Conservation (phyloP, 2,888 invertebrate species). For the Chaetoderma sp. region DNA sequence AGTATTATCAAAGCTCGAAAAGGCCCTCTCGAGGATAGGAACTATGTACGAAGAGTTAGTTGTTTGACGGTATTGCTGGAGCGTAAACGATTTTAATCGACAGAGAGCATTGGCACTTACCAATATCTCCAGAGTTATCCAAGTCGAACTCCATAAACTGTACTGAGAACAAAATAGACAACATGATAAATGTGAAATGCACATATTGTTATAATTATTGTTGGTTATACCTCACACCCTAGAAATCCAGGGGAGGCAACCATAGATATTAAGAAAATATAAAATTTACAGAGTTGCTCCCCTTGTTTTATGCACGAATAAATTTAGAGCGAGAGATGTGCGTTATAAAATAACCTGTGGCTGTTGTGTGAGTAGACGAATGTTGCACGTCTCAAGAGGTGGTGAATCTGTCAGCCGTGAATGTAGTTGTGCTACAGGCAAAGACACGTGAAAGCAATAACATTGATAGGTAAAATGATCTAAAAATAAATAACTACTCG, state of each 20-base stretch:
- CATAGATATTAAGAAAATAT: no score
- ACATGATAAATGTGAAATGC: neutral
- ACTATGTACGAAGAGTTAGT: no score
- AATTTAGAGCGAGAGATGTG: no score
- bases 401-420: slow-evolving; percentile 20
- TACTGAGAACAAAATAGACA: slow-evolving; percentile 43
- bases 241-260: neutral
- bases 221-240: neutral
- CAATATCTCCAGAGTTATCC: slow-evolving; percentile 59
- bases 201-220: neutral
- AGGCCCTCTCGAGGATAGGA: no score
- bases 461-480: neutral
- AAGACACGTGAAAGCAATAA: neutral
- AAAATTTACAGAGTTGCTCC: no score
- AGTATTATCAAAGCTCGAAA: no score
- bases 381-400: neutral
- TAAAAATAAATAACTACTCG: no score
- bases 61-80: no score
- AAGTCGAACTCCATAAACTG: slow-evolving; percentile 63
- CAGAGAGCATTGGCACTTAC: no score
- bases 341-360: no score
- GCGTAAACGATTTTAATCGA: no score
- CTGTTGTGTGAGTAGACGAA: neutral
- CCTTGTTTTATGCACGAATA: no score
- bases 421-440: slow-evolving; percentile 28